These are phyloP conservation scores for Acanthochromis polyacanthus DNA, from an alignment of 2,113 vertebrate species.

Conservation along the genomic window DNA sequence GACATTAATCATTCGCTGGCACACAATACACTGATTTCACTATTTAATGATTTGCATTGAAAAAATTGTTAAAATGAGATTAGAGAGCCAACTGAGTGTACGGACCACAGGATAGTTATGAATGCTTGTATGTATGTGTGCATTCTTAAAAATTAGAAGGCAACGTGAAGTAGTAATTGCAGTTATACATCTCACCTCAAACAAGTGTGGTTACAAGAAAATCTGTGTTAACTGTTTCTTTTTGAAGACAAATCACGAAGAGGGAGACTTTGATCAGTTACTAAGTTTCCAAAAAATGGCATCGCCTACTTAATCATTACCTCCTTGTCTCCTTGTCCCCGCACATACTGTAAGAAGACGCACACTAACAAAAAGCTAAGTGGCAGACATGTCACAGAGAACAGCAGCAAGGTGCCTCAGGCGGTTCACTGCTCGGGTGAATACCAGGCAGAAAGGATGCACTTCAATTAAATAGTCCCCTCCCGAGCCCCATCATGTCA, in stretches of 20 bases:
- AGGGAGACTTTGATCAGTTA: conserved; percentile 3
- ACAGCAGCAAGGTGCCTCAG: neutral
- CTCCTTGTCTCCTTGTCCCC: neutral
- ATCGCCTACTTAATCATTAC: conserved; percentile 19
- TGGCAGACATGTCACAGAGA: conserved; percentile 15
- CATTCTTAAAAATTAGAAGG: conserved; percentile 21
- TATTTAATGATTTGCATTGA: conserved; percentile 75
- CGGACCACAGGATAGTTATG: conserved; percentile 26
- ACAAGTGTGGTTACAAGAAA: neutral
- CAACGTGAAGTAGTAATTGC: neutral
- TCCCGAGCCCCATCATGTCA: conserved; percentile 9
- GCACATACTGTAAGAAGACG: neutral
- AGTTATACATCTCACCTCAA: neutral
- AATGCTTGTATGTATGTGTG: conserved; percentile 38
- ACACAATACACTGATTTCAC: conserved; percentile 65
- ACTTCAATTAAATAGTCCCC: conserved; percentile 51
- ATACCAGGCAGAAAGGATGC: conserved; percentile 32
- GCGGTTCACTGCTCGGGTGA: conserved; percentile 38
- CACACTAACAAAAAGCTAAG: neutral
- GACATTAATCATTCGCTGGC: conserved; percentile 69
- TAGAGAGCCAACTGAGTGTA: conserved; percentile 60
- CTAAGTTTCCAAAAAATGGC: conserved; percentile 12
- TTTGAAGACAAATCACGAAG: conserved; percentile 1
- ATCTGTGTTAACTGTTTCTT: neutral
- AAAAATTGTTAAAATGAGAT: conserved; percentile 74